These are phyloP conservation scores for Drosophila quadrilineata DNA, from an alignment of 1,140 invertebrate species.

Conservation along the genomic window DNA sequence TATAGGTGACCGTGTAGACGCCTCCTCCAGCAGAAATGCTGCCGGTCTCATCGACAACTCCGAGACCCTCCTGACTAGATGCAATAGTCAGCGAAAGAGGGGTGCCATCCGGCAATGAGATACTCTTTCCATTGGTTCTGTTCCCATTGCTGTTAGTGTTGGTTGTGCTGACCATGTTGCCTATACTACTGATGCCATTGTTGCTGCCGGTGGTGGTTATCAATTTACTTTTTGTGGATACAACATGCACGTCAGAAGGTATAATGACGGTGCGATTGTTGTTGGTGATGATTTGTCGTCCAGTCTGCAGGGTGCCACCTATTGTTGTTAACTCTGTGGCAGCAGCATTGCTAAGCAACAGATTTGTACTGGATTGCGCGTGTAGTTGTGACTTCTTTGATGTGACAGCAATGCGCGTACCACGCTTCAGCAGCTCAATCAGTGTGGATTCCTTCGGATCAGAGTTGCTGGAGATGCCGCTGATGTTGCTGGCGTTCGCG, in stretches of 20 bases:
- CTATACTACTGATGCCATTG: slow-evolving; percentile 22
- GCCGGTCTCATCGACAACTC: neutral
- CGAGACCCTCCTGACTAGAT: slow-evolving; percentile 38
- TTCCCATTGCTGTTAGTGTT: slow-evolving; percentile 13
- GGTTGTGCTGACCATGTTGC: slow-evolving; percentile 3
- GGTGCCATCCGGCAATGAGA: slow-evolving; percentile 62
- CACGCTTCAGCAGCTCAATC: slow-evolving; percentile 85
- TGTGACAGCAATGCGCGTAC: slow-evolving; percentile 87
- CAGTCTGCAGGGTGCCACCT: slow-evolving; percentile 35
- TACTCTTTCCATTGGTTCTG: slow-evolving; percentile 30
- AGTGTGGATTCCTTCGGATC: slow-evolving; percentile 83
- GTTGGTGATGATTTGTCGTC: slow-evolving; percentile 74
- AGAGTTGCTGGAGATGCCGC: slow-evolving; percentile 43
- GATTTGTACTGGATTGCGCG: slow-evolving; percentile 29
- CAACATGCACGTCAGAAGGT: slow-evolving; percentile 74
- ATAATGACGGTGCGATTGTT: slow-evolving; percentile 77
- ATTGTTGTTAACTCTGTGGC: slow-evolving; percentile 43
- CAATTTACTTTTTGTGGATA: slow-evolving; percentile 65
- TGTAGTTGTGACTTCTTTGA: slow-evolving; percentile 63
- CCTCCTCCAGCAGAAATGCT: slow-evolving; percentile 36
- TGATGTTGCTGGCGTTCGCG: slow-evolving; percentile 36
- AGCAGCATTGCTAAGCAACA: slow-evolving; percentile 34
- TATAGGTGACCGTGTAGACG: slow-evolving; percentile 77
- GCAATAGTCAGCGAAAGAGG: slow-evolving; percentile 74
- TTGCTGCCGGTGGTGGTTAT: slow-evolving; percentile 8